Base-by-base conservation (phyloP, 1,140 invertebrate genomes). In the Sweltsa coloradensis region DNA sequence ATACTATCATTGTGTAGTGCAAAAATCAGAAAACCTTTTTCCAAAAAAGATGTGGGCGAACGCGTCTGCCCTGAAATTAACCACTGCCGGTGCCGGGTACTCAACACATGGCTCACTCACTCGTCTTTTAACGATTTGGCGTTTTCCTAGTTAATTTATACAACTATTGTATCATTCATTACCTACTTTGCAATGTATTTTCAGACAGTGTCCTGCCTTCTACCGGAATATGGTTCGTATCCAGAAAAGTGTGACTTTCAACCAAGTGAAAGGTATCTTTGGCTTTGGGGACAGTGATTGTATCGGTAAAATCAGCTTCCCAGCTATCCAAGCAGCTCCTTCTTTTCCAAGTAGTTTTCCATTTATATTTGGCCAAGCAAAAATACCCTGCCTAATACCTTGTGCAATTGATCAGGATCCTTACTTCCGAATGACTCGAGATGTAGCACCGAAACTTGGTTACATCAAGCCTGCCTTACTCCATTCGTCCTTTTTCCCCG, bases 371-470 rank as follows among this genome's bases (percentile, higher is more conserved):
- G 81, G 74, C 2, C 72, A 79, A 45, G 80, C 79, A 41, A 88
- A 92, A 61, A 72, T 92, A 43, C 85, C 85, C 4, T 97, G 92
- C 60, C 70, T 99, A 1, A 96, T 99, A 53, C 96, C 96, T 0
- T 99, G 95, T 70, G 97, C 93, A 23, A 99, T 99, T 58, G 97
- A 99, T 75, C 97, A 99, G 76, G 96, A 99, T 70, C 96, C 96
- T 0, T 99, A 98, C 66, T 99, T 99, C 66, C 75, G 96, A 46
- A 97, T 99, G 94, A 94, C 92, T 0, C 74, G 96, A 49, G 96
- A 99, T 69, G 91, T 97, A 16, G 89, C 94, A 0, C 93, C 94
- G 0, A 78, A 79, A 47, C 67, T 99, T 11, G 86, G 84, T 18
- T 81, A 76, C 60, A 78, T 78, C 0, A 99, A 99, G 63, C 97